Base-by-base conservation (phyloP, 2,113 vertebrate genomes). In the Phycodurus eques region DNA sequence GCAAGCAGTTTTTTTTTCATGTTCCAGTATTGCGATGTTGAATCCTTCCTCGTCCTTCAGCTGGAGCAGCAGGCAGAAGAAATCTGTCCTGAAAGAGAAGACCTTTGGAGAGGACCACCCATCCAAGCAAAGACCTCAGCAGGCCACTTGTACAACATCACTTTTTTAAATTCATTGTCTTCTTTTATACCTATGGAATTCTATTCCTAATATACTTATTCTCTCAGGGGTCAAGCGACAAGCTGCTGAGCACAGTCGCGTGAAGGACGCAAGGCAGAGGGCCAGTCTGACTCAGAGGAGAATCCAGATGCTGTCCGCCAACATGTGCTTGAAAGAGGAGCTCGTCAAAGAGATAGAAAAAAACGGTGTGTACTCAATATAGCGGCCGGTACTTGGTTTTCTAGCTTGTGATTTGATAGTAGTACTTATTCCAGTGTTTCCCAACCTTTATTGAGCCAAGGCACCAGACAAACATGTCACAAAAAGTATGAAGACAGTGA, bases 291-390 rank as follows among this genome's bases (percentile, higher is more conserved):
- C 89, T 27, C 84, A 94, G 77, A 93, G 91, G 87, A 95, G 91
- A 86, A 93, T 95, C 82, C 92, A 87, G 78, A 94, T 94, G 78
- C 93, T 97, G 83, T 90, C 92, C 35, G 84, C 95, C 85, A 95
- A 92, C 80, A 95, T 98, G 80, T 91, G 79, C 82, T 92, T 94
- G 92, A 96, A 96, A 77, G 94, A 96, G 81, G 93, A 95, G 74
- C 94, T 98, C 63, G 94, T 96, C 80, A 94, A 92, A 90, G 94
- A 96, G 65, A 88, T 98, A 75, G 81, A 94, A 73, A 95, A 92
- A 93, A 97, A 94, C 88, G 94, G 95, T 86, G 64, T 47, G 79
- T 54, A 47, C 35, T 13, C 47, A 22, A 47, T 4, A 8, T 63
- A 14, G 42, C 44, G 56, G 11, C 12, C 22, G 27, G 6, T 10